These are phyloP conservation scores for Sceliomorpha sp. DNA, from an alignment of 2,888 invertebrate genomes.

Conservation along the genomic window DNA sequence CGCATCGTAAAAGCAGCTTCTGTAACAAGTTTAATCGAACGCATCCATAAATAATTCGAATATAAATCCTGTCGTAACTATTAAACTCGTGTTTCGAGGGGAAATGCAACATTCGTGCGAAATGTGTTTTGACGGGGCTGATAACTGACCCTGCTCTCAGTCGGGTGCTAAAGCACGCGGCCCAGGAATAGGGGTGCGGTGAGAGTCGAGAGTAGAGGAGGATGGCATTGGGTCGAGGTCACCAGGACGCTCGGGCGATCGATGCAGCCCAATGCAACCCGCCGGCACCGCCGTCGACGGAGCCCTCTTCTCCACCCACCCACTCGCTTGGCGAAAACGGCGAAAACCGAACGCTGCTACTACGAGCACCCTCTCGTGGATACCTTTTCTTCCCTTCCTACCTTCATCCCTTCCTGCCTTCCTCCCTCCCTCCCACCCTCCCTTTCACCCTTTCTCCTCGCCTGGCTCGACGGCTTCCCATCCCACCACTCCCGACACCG, in stretches of 20 bases:
- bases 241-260: slow-evolving; percentile 83
- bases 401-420: too few relatives aligned
- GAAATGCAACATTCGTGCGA: slow-evolving; percentile 33
- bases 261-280: slow-evolving; percentile 85
- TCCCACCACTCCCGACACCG: too few relatives aligned
- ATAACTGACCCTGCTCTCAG: slow-evolving; percentile 66
- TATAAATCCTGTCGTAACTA: too few relatives aligned
- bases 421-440: neutral
- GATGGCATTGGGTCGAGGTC: slow-evolving; percentile 85
- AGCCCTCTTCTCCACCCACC: slow-evolving; percentile 26
- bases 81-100: too few relatives aligned
- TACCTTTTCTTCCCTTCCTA: neutral
- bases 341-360: slow-evolving; percentile 28
- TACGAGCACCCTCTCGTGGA: slow-evolving; percentile 7
- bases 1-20: too few relatives aligned
- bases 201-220: slow-evolving; percentile 73
- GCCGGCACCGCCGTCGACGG: slow-evolving; percentile 59
- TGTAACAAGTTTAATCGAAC: too few relatives aligned
- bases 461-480: too few relatives aligned
- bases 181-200: slow-evolving; percentile 46
- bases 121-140: slow-evolving; percentile 71
- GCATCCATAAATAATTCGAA: too few relatives aligned
- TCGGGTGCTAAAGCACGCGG: slow-evolving; percentile 49
- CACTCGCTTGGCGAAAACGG: slow-evolving; percentile 17
- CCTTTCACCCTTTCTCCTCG: slow-evolving; percentile 1